Base-by-base conservation (phyloP, 1,140 invertebrate genomes). In the Microplitis mediator region DNA sequence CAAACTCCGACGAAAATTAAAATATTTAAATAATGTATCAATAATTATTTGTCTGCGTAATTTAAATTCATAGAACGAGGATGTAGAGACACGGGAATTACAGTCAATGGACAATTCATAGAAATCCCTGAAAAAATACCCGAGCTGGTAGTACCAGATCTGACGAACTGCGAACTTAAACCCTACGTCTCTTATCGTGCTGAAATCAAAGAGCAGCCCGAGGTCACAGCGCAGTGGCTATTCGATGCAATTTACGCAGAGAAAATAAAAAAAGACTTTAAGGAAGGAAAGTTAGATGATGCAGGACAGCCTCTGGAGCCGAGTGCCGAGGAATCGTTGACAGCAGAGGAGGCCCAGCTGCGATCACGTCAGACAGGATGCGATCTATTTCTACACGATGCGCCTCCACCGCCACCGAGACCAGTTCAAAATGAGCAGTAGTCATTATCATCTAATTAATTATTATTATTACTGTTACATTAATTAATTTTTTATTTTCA, bases 181-280 rank as follows among this genome's bases (percentile, higher is more conserved):
- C 95, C 97, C 0, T 99, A 99, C 81, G 97, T 98, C 0, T 95
- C 95, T 0, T 98, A 98, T 78, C 90, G 90, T 85, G 90, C 91
- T 0, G 86, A 89, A 8, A 92, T 95, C 67, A 89, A 97, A 3
- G 81, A 88, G 11, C 93, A 96, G 82, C 89, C 91, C 6, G 91
- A 94, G 84, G 96, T 97, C 76, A 96, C 95, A 13, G 87, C 96
- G 6, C 82, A 95, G 86, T 91, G 96, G 82, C 87, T 98, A 14
- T 98, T 98, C 82, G 89, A 95, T 84, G 90, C 91, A 3, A 88
- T 95, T 0, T 98, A 98, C 86, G 91, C 90, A 3, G 79, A 90
- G 69, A 96, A 97, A 85, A 95, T 98, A 61, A 87, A 89, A 5
- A 87, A 91, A 72, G 95, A 97, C 84, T 96, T 91, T 80, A 90